Percentiles rank a stretch among this genome's conserved stretches.
phyloP scores from a whole-genome alignment of 1,140 invertebrate genomes.

The Drosophila murphyi region DNA sequence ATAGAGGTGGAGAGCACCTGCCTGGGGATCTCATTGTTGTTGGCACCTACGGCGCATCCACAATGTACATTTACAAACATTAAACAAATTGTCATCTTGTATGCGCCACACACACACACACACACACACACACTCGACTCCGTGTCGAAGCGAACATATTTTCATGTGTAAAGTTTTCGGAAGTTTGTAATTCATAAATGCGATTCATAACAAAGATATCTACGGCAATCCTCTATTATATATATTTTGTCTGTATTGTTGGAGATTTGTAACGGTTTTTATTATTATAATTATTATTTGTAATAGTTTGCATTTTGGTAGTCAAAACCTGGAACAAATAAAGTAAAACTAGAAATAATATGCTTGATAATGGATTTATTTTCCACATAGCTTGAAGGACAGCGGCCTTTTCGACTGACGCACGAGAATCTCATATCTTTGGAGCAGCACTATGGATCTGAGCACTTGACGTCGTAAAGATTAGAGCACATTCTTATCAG shows the following conservation, averaged over 20 bases:
- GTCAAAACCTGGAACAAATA: slow-evolving; percentile 55
- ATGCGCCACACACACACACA: slow-evolving; percentile 2
- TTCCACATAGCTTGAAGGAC: slow-evolving; percentile 52
- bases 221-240: slow-evolving; percentile 14
- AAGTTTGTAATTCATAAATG: slow-evolving; percentile 40
- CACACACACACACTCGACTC: slow-evolving; percentile 18
- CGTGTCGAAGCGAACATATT: slow-evolving; percentile 49
- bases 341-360: slow-evolving; percentile 58
- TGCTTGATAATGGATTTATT: slow-evolving; percentile 3
- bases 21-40: slow-evolving; percentile 75
- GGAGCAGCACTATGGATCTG: not conserved
- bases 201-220: slow-evolving; percentile 41
- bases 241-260: slow-evolving; percentile 27
- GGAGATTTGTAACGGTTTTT: slow-evolving; percentile 39
- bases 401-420: slow-evolving; percentile 58
- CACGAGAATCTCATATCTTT: slow-evolving; percentile 4
- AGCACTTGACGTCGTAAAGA: slow-evolving; percentile 48
- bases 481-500: slow-evolving; percentile 51
- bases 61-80: slow-evolving; percentile 39
- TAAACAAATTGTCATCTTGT: slow-evolving; percentile 56
- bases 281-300: slow-evolving; percentile 36
- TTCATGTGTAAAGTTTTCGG: slow-evolving; percentile 64
- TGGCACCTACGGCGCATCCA: slow-evolving; percentile 62
- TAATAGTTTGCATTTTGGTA: slow-evolving; percentile 57
- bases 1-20: slow-evolving; percentile 79